Base-by-base conservation (phyloP, 2,888 invertebrate genomes). In the Ophion ventricosus region DNA sequence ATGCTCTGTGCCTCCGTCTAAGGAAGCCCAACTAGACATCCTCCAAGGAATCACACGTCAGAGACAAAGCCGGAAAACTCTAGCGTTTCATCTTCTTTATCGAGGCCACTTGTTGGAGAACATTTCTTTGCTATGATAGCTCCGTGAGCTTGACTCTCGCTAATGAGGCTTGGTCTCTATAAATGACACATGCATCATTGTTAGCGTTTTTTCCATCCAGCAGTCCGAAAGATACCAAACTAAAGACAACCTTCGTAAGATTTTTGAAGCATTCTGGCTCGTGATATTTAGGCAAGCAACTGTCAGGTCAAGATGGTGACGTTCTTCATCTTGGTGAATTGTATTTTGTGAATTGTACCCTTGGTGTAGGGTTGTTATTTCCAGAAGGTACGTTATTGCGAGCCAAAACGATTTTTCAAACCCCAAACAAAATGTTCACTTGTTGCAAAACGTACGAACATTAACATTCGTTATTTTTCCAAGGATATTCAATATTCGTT, bases 81-180 rank as follows among this genome's bases (percentile, higher is more conserved):
- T 64, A 49, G 3, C 20, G 59, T 56, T 63, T 26, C 10, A n/a
- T 25, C 25, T 49, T 23, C 23, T 64, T 54, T 35, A 61, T 81
- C 54, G 74, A 49, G 56, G 67, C 57, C 63, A 56, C 74, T 57
- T 67, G 54, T 66, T 66, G 29, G 61, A 10, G n/a, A 25, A 61
- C 35, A 74, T 11, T 57, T 35, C 35, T 23, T 43, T 54, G 54
- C 25, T 17, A 35, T 35, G 17, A 23, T 25, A 25, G 61, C 17
- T 49, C 35, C 7, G 63, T 29, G 35, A 72, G 59, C 72, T 76
- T 72, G 70, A n/a, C 81, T 76, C 70, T 20, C 23, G 70, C 70
- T 64, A 70, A 70, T 66, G 72, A 76, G 35, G 59, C 49, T 1
- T 49, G 35, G 8, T 35, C 35, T 49, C 4, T 49, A 2, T n/a